Conservation (phyloP, 2,888 invertebrate species). For the Thera obeliscata region DNA sequence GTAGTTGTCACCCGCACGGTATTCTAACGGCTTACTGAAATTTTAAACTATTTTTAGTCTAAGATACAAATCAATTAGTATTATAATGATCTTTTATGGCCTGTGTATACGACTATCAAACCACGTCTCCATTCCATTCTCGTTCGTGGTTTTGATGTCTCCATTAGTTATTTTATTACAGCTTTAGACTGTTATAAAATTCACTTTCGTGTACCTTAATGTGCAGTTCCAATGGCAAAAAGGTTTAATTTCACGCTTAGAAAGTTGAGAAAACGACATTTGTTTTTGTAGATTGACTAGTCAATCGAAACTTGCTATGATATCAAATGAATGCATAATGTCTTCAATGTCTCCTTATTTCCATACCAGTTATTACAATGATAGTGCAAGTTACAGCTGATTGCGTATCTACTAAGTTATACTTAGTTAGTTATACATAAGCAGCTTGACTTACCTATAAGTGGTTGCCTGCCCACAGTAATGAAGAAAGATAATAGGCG, state of each 20-base stretch:
- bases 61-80: not conserved
- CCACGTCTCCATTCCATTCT: not conserved
- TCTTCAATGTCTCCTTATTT: constrained; percentile 27
- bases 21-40: constrained; percentile 81
- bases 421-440: too few relatives aligned
- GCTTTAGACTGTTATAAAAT: too few relatives aligned
- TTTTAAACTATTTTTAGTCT: not conserved
- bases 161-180: too few relatives aligned
- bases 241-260: constrained; percentile 23
- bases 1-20: constrained; percentile 82
- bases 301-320: constrained; percentile 28
- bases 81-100: not conserved
- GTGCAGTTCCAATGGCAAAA: constrained; percentile 9
- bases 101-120: not conserved
- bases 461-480: constrained; percentile 9
- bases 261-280: constrained; percentile 17
- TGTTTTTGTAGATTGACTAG: constrained; percentile 26
- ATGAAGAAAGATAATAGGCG: constrained; percentile 23
- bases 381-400: constrained; percentile 22
- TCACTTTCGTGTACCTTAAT: constrained; percentile 1
- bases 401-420: not conserved
- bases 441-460: constrained; percentile 1
- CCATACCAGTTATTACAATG: constrained; percentile 29
- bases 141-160: not conserved
- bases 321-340: constrained; percentile 31